Base-by-base conservation (phyloP, 2,797 vertebrate species). In the Phalloptychus januarius region DNA sequence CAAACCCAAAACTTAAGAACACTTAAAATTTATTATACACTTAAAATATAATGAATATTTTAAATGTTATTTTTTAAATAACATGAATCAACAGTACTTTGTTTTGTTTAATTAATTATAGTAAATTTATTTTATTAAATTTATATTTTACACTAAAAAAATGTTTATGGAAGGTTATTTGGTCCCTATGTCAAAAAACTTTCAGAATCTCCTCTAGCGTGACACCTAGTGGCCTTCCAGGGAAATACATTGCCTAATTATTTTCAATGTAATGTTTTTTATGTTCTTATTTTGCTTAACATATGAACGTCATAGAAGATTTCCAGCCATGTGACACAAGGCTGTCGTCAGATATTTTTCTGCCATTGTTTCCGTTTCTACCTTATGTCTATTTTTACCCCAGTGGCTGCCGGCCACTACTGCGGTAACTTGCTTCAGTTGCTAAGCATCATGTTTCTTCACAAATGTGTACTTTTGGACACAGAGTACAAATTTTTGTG, bases 311-410 rank as follows among this genome's bases (percentile, higher is more conserved):
- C 7, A 20, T 8, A 7, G 13, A 12, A 38, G 12, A 15, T 38
- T 7, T 67, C 36, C 46, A 50, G 45, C 33, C 18, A 36, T 36
- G 63, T 50, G 58, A 36, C 36, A n/a, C 18, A 12, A 48, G 28
- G n/a, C 31, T 20, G 5, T 11, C 1, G 13, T 36, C 61, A 38
- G 61, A 36, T 36, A 38, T 63, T 16, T 50, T 23, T 20, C 28
- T 23, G 33, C 15, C 58, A 78, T 84, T 80, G 74, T 80, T 83
- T 13, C 31, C 45, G 23, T 76, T 78, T 42, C 70, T 76, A 77
- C 78, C 76, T 78, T 20, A 72, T 33, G 72, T 79, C 82, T 82
- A 82, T 76, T 82, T 82, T 81, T 80, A 85, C 54, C 74, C 63
- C 54, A 63, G 1, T 40, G 0, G 25, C 48, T 42, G n/a, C 40